Evolutionary conservation across 2,113 vertebrate genomes (phyloP).

Genomic region (Oostethus manadensis): DNA sequence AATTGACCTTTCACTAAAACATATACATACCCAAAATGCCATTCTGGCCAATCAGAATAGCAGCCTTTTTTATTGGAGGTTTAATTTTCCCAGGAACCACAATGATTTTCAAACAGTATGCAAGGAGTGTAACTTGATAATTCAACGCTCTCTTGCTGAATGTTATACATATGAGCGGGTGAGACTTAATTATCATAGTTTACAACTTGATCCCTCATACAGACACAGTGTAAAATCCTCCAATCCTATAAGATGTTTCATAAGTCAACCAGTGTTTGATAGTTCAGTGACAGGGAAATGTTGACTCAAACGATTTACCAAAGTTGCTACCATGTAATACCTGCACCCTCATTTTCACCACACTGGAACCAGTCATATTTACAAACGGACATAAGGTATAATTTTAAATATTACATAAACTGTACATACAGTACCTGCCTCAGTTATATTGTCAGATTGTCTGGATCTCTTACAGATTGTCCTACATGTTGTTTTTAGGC

Average conservation of each 20-base stretch:
- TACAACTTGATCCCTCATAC: conserved; percentile 4
- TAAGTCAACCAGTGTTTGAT: conserved; percentile 5
- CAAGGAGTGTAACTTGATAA: neutral
- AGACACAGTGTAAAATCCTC: conserved; percentile 1
- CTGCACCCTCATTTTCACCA: neutral
- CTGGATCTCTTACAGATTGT: too few relatives aligned
- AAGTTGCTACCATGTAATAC: neutral
- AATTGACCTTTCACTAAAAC: too few relatives aligned
- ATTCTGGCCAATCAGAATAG: neutral
- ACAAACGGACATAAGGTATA: neutral
- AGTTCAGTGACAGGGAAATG: conserved; percentile 3
- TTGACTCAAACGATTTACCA: conserved; percentile 3
- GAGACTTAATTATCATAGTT: neutral
- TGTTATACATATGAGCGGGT: neutral
- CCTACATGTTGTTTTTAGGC: too few relatives aligned
- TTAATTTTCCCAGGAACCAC: neutral
- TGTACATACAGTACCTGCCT: too few relatives aligned
- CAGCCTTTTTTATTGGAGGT: too few relatives aligned
- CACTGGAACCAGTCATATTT: neutral
- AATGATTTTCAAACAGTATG: conserved; percentile 2
- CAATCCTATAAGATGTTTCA: conserved; percentile 3
- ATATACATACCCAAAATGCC: too few relatives aligned
- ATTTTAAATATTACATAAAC: too few relatives aligned
- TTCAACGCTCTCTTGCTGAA: neutral
- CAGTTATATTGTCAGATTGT: too few relatives aligned